Evolutionary conservation across 2,888 invertebrate genomes (phyloP).

Genomic region (Cynaeus angustus): DNA sequence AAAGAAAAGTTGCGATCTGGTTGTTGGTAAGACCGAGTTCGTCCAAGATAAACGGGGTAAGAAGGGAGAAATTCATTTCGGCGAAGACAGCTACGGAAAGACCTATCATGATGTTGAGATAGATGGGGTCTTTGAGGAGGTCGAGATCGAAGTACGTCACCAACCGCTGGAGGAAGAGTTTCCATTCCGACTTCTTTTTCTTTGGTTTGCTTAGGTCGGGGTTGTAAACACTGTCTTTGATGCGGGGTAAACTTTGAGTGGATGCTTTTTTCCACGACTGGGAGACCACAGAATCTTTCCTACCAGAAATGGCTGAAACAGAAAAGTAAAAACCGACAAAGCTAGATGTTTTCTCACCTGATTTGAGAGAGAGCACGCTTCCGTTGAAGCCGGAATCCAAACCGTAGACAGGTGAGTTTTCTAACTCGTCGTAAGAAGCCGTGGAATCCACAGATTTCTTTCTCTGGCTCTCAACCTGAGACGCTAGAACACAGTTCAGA

Average conservation of each 20-base stretch:
- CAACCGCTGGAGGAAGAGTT: conserved; percentile 64
- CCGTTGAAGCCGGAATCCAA: conserved; percentile 69
- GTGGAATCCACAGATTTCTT: conserved; percentile 6
- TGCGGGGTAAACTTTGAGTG: conserved; percentile 8
- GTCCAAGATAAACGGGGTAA: conserved; percentile 79
- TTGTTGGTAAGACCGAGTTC: conserved; percentile 77
- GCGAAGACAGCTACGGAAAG: conserved; percentile 80
- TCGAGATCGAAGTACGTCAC: conserved; percentile 78
- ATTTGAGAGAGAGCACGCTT: conserved; percentile 63
- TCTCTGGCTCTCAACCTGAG: conserved; percentile 6
- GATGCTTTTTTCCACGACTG: conserved; percentile 29
- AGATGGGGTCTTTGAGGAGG: conserved; percentile 79
- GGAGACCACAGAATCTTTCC: conserved; percentile 49
- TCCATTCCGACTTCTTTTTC: conserved; percentile 44
- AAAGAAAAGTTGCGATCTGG: conserved; percentile 78
- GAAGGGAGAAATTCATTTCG: conserved; percentile 80
- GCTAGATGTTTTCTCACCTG: conserved; percentile 48
- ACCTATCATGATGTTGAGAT: conserved; percentile 80
- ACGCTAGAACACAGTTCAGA: background rate
- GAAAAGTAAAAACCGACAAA: background rate
- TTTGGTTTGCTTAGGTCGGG: conserved; percentile 55
- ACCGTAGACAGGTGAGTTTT: conserved; percentile 70
- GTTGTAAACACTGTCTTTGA: conserved; percentile 48
- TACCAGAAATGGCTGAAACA: background rate
- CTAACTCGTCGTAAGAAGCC: conserved; percentile 63